Base-by-base conservation (phyloP, 2,888 invertebrate species). In the Chrysodeixis includens region DNA sequence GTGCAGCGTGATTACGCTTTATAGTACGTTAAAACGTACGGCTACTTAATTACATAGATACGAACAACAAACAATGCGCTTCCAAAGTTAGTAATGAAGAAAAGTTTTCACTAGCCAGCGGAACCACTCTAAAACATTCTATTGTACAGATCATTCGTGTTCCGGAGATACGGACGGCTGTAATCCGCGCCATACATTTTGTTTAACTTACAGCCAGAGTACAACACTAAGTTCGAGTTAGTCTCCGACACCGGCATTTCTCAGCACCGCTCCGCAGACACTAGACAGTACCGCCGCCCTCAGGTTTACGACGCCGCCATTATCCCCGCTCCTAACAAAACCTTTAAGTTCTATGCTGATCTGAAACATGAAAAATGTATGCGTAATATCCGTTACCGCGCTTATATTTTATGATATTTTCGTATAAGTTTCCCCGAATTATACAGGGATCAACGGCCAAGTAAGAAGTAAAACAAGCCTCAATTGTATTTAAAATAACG, bases 291-390 rank as follows among this genome's bases (percentile, higher is more conserved):
- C 30, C 46, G 16, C 18, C 51, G 12, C 49, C 51, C 32, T 20
- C 26, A 74, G 46, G 56, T 72, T 77, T 77, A 77, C 81, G 81
- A 77, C 49, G 14, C 22, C 30, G 54, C 49, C 66, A 65, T 80
- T 77, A 73, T 69, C 66, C 69, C 62, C 64, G 78, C 78, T 74
- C 74, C 78, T 62, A 69, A 59, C 58, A 80, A 66, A 78, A 73
- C 66, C 66, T 77, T 76, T 80, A 76, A 76, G 57, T 73, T 73
- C 66, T 51, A 53, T 53, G 62, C 64, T 69, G 69, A 73, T 77
- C 69, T 80, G 65, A 57, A 56, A 58, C 60, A 78, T 80, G 78
- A 77, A 77, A 80, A 77, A 77, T 78, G 66, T 80, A 72, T 69
- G 63, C 58, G 69, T 64, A 77, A 77, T 80, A 77, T 79, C 73